phyloP scores from a whole-genome alignment of 2,797 vertebrate species.

The Taeniopygia guttata region DNA sequence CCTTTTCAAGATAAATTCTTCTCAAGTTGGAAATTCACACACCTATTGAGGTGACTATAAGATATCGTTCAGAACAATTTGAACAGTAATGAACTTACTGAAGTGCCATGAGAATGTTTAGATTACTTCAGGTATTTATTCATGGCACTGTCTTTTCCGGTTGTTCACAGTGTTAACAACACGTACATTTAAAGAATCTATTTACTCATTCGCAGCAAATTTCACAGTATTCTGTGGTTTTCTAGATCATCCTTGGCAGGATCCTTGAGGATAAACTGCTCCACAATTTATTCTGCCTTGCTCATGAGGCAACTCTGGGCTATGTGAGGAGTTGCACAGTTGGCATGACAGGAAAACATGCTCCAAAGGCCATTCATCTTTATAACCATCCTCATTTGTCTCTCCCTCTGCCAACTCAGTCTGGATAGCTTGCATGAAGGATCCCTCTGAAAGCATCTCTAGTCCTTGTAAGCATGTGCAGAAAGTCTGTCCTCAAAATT shows the following conservation, averaged over 20 bases:
- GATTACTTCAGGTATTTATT: not conserved
- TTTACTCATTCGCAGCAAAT: not conserved
- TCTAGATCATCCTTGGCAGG: not conserved
- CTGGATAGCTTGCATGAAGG: not conserved
- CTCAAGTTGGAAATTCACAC: not conserved
- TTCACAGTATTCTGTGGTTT: not conserved
- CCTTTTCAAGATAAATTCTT: not conserved
- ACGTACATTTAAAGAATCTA: not conserved
- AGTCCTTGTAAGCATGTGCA: not conserved
- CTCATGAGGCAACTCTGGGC: not conserved
- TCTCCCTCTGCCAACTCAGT: not conserved
- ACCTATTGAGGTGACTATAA: not conserved
- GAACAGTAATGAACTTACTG: not conserved
- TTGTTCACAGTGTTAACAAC: not conserved
- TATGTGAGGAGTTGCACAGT: not conserved
- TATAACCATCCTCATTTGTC: not conserved
- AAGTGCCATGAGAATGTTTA: not conserved
- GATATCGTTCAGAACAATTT: not conserved
- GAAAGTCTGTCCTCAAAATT: not conserved
- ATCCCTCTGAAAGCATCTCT: not conserved
- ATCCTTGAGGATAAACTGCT: not conserved
- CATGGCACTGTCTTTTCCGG: not conserved
- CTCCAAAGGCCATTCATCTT: not conserved
- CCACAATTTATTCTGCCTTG: not conserved
- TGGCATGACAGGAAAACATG: not conserved